These are phyloP conservation scores for Leptobrachium leishanense DNA, from an alignment of 2,113 vertebrate species.

Conservation along the genomic window DNA sequence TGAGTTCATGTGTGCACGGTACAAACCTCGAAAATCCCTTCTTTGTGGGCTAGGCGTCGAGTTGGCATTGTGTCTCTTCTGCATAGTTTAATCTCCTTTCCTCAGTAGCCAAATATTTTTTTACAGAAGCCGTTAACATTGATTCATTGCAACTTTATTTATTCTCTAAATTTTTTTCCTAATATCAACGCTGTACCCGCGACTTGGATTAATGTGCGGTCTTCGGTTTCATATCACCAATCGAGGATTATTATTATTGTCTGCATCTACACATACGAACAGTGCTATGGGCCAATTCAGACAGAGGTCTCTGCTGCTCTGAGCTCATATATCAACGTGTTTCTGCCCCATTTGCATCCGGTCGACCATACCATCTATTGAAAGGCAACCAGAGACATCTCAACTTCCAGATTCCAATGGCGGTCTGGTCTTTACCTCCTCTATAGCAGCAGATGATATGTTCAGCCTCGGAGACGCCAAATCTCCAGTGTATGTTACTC, in stretches of 20 bases:
- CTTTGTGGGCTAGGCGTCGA: too few species aligned
- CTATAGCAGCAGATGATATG: neutral
- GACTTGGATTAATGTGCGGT: neutral
- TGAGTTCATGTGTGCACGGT: too few species aligned
- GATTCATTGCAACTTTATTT: neutral
- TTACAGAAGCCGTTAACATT: neutral
- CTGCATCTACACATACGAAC: neutral
- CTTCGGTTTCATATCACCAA: neutral
- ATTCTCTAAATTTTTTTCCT: neutral
- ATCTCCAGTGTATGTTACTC: too few species aligned
- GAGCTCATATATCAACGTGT: slow-evolving; percentile 21
- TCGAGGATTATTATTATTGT: neutral
- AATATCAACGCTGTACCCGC: too few species aligned
- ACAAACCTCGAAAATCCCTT: too few species aligned
- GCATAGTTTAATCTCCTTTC: too few species aligned
- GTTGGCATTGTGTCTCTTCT: too few species aligned
- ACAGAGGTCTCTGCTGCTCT: neutral
- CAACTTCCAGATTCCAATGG: neutral
- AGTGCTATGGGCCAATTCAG: slow-evolving; percentile 1
- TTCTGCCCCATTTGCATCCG: slow-evolving; percentile 15
- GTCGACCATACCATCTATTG: slow-evolving; percentile 16
- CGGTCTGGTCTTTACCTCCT: neutral
- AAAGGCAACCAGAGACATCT: neutral
- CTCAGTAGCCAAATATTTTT: neutral
- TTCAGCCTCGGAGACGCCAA: too few species aligned